These are phyloP conservation scores for Oreocharis arfaki DNA, from an alignment of 2,113 vertebrate genomes.

Conservation along the genomic window DNA sequence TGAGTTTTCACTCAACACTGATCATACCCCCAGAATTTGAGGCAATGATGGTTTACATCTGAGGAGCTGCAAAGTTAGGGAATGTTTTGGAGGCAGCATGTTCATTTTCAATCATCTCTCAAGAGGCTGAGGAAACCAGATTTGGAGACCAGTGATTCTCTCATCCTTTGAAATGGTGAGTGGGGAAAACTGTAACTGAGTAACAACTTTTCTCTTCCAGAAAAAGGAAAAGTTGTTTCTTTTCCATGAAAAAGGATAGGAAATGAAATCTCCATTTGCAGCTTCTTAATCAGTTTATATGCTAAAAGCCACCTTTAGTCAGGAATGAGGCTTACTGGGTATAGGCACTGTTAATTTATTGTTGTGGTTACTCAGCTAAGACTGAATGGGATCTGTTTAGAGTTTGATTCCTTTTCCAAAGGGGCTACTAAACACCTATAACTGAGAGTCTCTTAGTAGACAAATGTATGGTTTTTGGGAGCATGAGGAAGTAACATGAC, in stretches of 20 bases:
- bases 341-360: not conserved
- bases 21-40: not conserved
- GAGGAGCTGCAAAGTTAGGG: not conserved
- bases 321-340: not conserved
- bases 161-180: not conserved
- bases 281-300: not conserved
- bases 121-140: not conserved
- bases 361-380: not conserved
- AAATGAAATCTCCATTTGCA: not conserved
- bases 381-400: not conserved
- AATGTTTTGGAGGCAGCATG: not conserved
- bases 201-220: not conserved
- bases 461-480: not conserved
- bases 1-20: not conserved
- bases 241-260: not conserved
- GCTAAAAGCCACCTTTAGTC: not conserved
- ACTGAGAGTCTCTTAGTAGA: not conserved
- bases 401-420: not conserved
- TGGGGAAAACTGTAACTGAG: not conserved
- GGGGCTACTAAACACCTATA: not conserved
- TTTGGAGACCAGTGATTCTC: not conserved
- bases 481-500: not conserved
- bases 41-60: not conserved
- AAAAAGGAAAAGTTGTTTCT: no score
- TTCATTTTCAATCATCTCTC: not conserved